Base-by-base conservation (phyloP, 2,888 invertebrate genomes). In the Hyposoter didymator region DNA sequence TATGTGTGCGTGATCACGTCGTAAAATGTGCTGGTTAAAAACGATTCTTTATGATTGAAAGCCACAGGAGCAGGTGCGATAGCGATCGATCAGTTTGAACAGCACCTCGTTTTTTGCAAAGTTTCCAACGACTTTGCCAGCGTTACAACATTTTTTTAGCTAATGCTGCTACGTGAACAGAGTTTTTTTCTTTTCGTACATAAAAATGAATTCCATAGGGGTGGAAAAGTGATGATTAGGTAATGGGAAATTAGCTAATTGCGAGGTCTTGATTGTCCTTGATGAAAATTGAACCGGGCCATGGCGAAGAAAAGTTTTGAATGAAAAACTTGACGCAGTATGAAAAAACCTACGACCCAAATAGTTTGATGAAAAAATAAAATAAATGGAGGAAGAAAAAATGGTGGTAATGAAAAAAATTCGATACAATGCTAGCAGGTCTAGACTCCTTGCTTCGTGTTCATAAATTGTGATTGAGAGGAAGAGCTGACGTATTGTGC, bases 41-140 rank as follows among this genome's bases (percentile, higher is more conserved):
- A 55, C 69, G 45, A 28, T 69, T 62, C n/a, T 35, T 22, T 62
- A 70, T 70, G 70, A 78, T 78, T 62, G 64, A 62, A 70, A 35
- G 59, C 70, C 52, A 32, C 17, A 39, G 7, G 55, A 62, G 47
- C 70, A 62, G 59, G 78, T 70, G 78, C n/a, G 78, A 45, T 70
- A 62, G 47, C 70, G 22, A 69, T 78, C 55, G 22, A 35, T 78
- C 67, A 69, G 28, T 12, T 43, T 28, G 28, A 69, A 69, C 55
- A 45, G 55, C 28, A 12, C 28, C 47, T 69, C 78, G 35, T 78
- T 69, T 70, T 62, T 78, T 35, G 62, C 49, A 6, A 62, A 70
- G 22, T 47, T 70, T 22, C 45, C 14, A 69, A 70, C 8, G 17
- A 14, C 64, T 35, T 28, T 35, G 19, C 62, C 8, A 74, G 45